Evolutionary conservation across 2,888 invertebrate species (phyloP).

Genomic region (Ichneumoninae sp.): DNA sequence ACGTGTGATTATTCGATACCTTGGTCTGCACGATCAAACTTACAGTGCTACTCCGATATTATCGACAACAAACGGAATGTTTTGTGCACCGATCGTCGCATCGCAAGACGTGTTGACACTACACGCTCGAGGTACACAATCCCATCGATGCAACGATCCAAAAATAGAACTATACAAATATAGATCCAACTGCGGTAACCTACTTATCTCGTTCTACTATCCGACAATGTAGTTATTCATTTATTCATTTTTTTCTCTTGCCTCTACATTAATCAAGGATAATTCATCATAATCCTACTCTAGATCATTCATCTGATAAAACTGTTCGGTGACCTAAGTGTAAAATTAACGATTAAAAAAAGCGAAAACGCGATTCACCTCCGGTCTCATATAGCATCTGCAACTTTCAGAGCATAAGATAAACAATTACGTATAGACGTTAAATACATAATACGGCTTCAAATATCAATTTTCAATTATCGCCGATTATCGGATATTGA

Average conservation of each 20-base stretch:
- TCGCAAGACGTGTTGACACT: constrained; percentile 15
- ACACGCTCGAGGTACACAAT: background rate
- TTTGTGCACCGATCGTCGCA: constrained; percentile 24
- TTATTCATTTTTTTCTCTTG: background rate
- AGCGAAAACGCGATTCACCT: constrained; percentile 50
- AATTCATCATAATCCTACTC: background rate
- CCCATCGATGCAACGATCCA: constrained; percentile 48
- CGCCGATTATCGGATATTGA: background rate
- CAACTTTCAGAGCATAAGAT: constrained; percentile 52
- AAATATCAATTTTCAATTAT: background rate
- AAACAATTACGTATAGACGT: constrained; percentile 1
- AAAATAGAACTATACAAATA: constrained; percentile 60
- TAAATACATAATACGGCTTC: background rate
- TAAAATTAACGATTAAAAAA: constrained; percentile 40
- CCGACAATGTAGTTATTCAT: constrained; percentile 11
- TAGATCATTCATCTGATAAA: background rate
- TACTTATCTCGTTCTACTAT: constrained; percentile 42
- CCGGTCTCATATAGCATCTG: constrained; percentile 52
- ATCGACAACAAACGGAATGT: background rate
- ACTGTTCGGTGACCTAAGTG: constrained; percentile 19
- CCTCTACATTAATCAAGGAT: background rate
- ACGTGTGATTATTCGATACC: background rate
- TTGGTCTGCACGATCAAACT: constrained; percentile 9
- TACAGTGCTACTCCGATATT: constrained; percentile 12
- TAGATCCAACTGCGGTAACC: constrained; percentile 55